Conservation (phyloP, 2,888 invertebrate species). For the Pseudococcus jackbeardsleyi region DNA sequence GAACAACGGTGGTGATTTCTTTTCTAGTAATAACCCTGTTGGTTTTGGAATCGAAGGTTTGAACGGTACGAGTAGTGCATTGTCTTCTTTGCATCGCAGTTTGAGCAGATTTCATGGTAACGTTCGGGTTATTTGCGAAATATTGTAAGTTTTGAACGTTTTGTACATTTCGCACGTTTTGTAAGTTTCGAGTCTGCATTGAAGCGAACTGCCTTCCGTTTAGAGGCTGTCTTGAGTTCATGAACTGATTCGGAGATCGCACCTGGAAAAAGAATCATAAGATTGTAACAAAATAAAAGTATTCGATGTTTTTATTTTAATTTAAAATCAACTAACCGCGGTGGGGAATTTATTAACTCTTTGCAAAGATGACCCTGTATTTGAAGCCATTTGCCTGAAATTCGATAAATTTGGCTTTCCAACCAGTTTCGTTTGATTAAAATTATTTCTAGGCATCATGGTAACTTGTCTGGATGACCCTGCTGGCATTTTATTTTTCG, state of each 20-base stretch:
- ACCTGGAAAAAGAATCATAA: background rate
- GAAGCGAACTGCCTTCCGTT: background rate
- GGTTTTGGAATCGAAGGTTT: background rate
- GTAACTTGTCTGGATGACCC: background rate
- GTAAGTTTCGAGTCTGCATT: background rate
- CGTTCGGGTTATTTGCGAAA: background rate
- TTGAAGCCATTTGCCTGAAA: background rate
- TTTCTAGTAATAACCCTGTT: background rate
- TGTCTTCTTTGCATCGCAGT: background rate
- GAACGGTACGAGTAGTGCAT: background rate
- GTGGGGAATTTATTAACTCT: background rate
- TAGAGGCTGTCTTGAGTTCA: background rate
- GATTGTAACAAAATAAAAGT: background rate
- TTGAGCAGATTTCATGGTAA: background rate
- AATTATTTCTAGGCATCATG: background rate
- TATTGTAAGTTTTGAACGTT: background rate
- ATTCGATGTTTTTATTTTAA: background rate
- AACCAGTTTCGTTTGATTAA: background rate
- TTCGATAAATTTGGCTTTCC: background rate
- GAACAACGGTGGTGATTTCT: conserved; percentile 18
- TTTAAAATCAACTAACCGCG: background rate
- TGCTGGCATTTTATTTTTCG: background rate
- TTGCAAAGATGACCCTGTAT: background rate
- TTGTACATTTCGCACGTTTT: too few species aligned
- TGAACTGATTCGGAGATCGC: background rate